Base-by-base conservation (phyloP, 2,888 invertebrate genomes). In the Gari tellinella region DNA sequence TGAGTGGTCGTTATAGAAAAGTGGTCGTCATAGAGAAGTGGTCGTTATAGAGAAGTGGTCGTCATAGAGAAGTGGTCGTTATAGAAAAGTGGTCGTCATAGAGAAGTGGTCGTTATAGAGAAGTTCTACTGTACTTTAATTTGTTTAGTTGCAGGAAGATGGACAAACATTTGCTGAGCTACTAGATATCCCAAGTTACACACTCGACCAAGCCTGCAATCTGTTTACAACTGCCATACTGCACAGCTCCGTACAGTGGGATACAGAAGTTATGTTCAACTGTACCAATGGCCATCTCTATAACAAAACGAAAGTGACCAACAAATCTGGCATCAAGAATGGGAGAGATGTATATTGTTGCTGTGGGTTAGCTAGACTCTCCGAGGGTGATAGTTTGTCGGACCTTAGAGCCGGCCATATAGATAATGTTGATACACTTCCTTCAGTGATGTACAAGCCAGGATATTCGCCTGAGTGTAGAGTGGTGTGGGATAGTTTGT, bases 201-300 rank as follows among this genome's bases (percentile, higher is more conserved):
- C 55, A 15, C 49, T 87, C 3, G 25, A 37, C 5, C 19, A 68
- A 26, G 66, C 75, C 10, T 69, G 72, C 45, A 52, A 66, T 2
- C 57, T 73, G 12, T 81, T 82, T 53, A 67, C 68, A 31, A 37
- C 63, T n/a, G 72, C 75, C 63, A 53, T 84, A 38, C 57, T 73
- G 37, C 46, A 46, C 31, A 45, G 65, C 8, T 23, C 52, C 12
- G 19, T 51, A 0, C 17, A 31, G 8, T 43, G 45, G 25, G 19
- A 14, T 8, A 38, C 12, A 25, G 37, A 31, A 12, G 26, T 37
- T 40, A n/a, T 26, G 14, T 31, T 65, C 2, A 65, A 52, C 45
- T 48, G 37, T 4, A 19, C 7, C 19, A 69, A 41, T 41, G 64
- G 68, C 19, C 68, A 74, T 52, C 23, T 74, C 12, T 65, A 63